phyloP scores from a whole-genome alignment of 2,113 vertebrate genomes.

The Pomatorhinus ruficollis region DNA sequence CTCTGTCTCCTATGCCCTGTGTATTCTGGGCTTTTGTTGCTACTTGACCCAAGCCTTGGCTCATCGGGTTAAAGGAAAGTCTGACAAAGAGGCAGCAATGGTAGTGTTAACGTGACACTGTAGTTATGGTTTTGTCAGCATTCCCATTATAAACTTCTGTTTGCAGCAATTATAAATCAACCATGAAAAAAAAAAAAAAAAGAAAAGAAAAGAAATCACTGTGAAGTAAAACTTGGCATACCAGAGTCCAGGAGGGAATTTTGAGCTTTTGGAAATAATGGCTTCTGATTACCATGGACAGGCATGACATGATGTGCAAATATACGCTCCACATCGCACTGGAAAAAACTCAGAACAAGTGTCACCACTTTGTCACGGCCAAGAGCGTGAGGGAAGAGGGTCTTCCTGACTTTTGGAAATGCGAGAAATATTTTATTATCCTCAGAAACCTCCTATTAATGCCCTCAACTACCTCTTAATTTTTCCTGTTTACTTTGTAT shows the following conservation, averaged over 20 bases:
- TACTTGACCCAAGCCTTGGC: not conserved
- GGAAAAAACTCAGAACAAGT: not conserved
- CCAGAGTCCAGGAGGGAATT: constrained; percentile 54
- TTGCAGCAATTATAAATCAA: constrained; percentile 43
- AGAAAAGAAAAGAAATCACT: not conserved
- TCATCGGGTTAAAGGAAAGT: constrained; percentile 18
- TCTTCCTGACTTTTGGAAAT: not conserved
- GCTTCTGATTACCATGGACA: constrained; percentile 60
- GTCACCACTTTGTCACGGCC: constrained; percentile 20
- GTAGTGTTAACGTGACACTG: not conserved
- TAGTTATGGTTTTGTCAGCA: constrained; percentile 42
- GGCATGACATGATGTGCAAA: constrained; percentile 61
- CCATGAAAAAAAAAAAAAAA: not conserved
- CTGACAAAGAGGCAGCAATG: not conserved
- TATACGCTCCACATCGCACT: not conserved
- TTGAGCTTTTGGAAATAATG: constrained; percentile 61
- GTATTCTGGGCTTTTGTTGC: constrained; percentile 14
- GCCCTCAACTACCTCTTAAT: not conserved
- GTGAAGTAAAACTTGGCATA: constrained; percentile 51
- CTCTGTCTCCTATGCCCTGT: not conserved
- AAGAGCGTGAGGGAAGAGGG: not conserved
- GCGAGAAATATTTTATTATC: not conserved
- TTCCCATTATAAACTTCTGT: constrained; percentile 47
- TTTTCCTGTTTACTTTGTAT: not conserved
- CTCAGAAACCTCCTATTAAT: not conserved